These are phyloP conservation scores for Addax nasomaculatus DNA, from an alignment of 2,113 vertebrate species.

Conservation along the genomic window DNA sequence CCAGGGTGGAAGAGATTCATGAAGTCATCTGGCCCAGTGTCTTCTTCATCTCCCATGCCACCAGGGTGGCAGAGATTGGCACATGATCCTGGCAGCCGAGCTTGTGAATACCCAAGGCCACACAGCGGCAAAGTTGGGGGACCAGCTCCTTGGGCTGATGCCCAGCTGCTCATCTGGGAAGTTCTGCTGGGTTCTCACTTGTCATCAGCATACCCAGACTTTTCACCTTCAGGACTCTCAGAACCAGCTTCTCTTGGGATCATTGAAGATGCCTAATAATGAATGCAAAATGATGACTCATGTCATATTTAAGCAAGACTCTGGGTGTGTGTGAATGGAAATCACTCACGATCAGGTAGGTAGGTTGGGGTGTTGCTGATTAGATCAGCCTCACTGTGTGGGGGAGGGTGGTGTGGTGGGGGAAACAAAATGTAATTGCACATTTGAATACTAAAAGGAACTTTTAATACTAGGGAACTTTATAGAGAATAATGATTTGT, in stretches of 20 bases:
- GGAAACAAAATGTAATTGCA: neutral
- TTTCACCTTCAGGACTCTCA: neutral
- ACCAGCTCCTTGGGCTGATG: neutral
- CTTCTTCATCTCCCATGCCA: constrained; percentile 32
- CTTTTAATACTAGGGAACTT: neutral
- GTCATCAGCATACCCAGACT: neutral
- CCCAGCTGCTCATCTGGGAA: constrained; percentile 4
- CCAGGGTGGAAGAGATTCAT: constrained; percentile 20
- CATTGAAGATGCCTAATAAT: constrained; percentile 38
- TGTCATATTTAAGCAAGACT: constrained; percentile 55
- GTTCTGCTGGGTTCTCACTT: constrained; percentile 20
- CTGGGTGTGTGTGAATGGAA: constrained; percentile 70
- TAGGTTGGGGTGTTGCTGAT: constrained; percentile 39
- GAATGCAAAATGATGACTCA: constrained; percentile 59
- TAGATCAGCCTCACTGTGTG: constrained; percentile 29
- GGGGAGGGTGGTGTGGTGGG: neutral
- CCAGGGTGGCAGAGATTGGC: constrained; percentile 45
- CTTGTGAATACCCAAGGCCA: constrained; percentile 31
- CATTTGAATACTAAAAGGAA: neutral
- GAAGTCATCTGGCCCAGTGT: constrained; percentile 57
- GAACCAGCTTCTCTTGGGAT: neutral
- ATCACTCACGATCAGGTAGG: constrained; percentile 22
- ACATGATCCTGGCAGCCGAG: constrained; percentile 36
- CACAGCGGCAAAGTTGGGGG: neutral
- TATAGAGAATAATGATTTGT: neutral